Base-by-base conservation (phyloP, 2,888 invertebrate genomes). In the Uropetala carovei region DNA sequence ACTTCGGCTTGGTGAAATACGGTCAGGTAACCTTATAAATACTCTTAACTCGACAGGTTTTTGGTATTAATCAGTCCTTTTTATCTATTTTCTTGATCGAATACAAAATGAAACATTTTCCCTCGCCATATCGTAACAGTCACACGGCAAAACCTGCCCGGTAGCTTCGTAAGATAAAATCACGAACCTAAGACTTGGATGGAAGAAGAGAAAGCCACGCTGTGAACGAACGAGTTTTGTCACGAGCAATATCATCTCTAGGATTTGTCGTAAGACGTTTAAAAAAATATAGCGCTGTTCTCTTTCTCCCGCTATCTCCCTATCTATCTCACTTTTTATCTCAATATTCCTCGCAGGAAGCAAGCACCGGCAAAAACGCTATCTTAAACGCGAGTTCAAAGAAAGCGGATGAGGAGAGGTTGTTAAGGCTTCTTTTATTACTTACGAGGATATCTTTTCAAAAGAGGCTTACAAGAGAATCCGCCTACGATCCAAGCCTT, bases 401-500 rank as follows among this genome's bases (percentile, higher is more conserved):
- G 75, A 75, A 75, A 27, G 75, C 75, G 75, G 75, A 75, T 68
- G 13, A 68, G 68, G 13, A 68, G 68, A 68, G 68, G 68, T 68
- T 68, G 68, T 9, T n/a, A 68, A n/a, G 75, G 75, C 27, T 27
- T 0, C 75, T 75, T 75, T 75, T 75, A 75, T 75, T 75, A 75
- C 75, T 75, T 75, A 22, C 75, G 75, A 75, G 18, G 75, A 75
- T 27, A 75, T 75, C 75, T 75, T 75, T 75, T 75, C 27, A 75
- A 75, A 75, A 27, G 75, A 27, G 27, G 75, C 75, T 75, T 75
- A 75, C 75, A 75, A 4, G 27, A 75, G 75, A 27, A 75, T 14
- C 75, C 75, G 75, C 75, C 68, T 68, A 68, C 68, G 22, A 75
- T 75, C 75, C 11, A 75, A 75, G 27, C 75, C 27, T 75, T 75